Evolutionary conservation across 2,888 invertebrate genomes (phyloP).

Genomic region (Heliconius ethilla): DNA sequence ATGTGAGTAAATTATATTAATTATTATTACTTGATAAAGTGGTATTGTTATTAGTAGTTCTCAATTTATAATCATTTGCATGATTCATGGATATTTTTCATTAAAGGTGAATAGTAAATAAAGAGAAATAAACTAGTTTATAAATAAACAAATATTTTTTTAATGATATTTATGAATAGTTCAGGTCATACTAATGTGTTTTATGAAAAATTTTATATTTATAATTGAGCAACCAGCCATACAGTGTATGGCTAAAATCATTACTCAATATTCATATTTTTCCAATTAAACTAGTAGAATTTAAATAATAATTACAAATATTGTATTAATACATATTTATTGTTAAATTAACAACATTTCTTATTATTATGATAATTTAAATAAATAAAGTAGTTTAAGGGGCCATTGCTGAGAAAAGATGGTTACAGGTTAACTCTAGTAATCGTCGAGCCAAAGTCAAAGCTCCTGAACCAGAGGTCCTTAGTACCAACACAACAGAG

Average conservation of each 20-base stretch:
- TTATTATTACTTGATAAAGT: conserved; percentile 12
- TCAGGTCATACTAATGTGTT: background rate
- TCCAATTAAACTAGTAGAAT: background rate
- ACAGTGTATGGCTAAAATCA: background rate
- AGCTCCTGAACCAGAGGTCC: conserved; percentile 66
- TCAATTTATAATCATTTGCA: conserved; percentile 19
- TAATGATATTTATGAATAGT: background rate
- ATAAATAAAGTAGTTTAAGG: conserved; percentile 11
- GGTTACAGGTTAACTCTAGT: conserved; percentile 78
- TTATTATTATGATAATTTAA: background rate
- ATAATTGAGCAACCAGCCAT: background rate
- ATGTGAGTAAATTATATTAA: conserved; percentile 6
- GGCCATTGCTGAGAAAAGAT: conserved; percentile 59
- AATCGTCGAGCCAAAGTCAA: conserved; percentile 67
- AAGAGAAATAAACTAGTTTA: background rate
- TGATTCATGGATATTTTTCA: conserved; percentile 15
- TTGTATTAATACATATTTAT: background rate
- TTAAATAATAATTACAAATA: background rate
- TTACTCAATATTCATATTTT: background rate
- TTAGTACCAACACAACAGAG: conserved; percentile 66
- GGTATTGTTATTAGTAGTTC: conserved; percentile 7
- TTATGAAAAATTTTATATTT: background rate
- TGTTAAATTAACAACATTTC: background rate
- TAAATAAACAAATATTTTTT: background rate
- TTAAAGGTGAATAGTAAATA: background rate